Evolutionary conservation across 1,140 invertebrate species (phyloP).

Genomic region (Harpegnathos saltator): DNA sequence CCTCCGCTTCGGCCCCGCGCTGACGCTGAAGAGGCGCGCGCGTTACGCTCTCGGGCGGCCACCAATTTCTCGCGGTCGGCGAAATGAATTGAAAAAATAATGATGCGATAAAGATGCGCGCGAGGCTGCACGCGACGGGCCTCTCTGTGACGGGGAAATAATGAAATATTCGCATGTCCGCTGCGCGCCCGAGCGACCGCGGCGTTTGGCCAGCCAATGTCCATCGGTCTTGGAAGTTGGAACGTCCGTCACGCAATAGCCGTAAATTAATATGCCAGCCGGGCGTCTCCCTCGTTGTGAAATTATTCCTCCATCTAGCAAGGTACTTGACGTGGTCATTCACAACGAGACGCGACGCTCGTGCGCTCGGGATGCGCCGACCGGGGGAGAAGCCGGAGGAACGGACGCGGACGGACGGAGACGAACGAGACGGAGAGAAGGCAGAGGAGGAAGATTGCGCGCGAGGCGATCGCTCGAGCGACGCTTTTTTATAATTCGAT

Average conservation of each 20-base stretch:
- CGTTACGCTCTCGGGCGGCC: no score
- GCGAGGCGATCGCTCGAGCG: background rate
- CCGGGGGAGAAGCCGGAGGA: background rate
- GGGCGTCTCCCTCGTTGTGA: slow-evolving; percentile 65
- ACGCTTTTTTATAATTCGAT: background rate
- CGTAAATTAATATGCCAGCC: slow-evolving; percentile 73
- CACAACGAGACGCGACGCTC: slow-evolving; percentile 46
- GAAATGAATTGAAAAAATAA: background rate
- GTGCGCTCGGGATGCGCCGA: background rate
- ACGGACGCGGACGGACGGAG: no score
- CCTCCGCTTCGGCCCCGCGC: no score
- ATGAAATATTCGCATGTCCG: slow-evolving; percentile 48
- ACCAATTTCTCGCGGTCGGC: background rate
- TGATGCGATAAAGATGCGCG: no score
- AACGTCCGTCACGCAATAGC: slow-evolving; percentile 66
- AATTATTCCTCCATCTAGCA: slow-evolving; percentile 66
- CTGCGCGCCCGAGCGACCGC: background rate
- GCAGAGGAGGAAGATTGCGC: background rate
- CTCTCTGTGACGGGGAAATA: background rate
- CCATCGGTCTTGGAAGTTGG: slow-evolving; percentile 42
- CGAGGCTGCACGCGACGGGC: background rate
- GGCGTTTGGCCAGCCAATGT: slow-evolving; percentile 32
- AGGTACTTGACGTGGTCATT: slow-evolving; percentile 55
- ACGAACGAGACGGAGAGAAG: background rate
- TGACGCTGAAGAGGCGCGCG: no score